These are phyloP conservation scores for Hydractinia echinata DNA, from an alignment of 30 jellyfish, hydroid and myxozoan species.

Conservation along the genomic window DNA sequence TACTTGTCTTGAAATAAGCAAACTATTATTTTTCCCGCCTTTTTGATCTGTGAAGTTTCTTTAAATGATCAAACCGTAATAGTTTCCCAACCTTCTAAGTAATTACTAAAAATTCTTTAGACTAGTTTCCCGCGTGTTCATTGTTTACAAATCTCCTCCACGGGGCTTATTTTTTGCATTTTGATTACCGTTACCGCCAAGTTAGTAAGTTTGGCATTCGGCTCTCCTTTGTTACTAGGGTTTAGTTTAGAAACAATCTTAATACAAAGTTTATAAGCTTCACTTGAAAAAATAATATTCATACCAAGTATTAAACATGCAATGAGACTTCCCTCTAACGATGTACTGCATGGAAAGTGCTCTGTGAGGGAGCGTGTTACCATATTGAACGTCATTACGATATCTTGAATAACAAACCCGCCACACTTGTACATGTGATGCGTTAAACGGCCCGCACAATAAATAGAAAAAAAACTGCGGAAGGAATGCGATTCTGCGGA, in stretches of 20 bases:
- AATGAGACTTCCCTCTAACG: slow-evolving; percentile 71
- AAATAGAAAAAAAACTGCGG: slow-evolving; percentile 70
- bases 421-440: slow-evolving; percentile 89
- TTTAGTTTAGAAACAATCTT: neutral
- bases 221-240: too few relatives aligned
- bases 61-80: too few relatives aligned
- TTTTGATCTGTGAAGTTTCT: too few relatives aligned
- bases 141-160: too few relatives aligned
- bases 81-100: too few relatives aligned
- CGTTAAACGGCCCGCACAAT: slow-evolving; percentile 68
- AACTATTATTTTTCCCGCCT: too few relatives aligned
- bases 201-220: too few relatives aligned
- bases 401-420: slow-evolving; percentile 80
- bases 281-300: neutral
- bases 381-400: slow-evolving; percentile 89
- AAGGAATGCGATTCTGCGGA: slow-evolving; percentile 87
- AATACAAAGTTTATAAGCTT: neutral
- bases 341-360: slow-evolving; percentile 87
- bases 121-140: too few relatives aligned
- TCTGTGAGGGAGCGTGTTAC: slow-evolving; percentile 71
- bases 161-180: too few relatives aligned
- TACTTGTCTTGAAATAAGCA: too few relatives aligned
- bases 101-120: too few relatives aligned
- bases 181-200: too few relatives aligned
- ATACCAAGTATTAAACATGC: slow-evolving; percentile 74